Base-by-base conservation (phyloP, 2,113 vertebrate species). In the Mobula hypostoma region DNA sequence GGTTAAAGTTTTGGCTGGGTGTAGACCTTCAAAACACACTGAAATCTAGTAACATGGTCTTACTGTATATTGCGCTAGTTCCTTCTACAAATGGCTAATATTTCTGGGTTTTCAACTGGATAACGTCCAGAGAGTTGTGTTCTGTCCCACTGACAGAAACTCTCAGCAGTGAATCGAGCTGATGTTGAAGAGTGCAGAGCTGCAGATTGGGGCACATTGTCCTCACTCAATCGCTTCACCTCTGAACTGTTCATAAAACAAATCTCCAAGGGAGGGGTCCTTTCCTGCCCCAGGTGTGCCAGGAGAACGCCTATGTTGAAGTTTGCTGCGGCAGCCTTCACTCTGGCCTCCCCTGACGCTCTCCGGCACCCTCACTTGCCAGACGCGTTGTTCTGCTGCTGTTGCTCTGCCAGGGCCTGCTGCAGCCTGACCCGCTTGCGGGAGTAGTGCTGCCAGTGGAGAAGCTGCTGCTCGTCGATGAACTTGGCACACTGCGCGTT, bases 401-500 rank as follows among this genome's bases (percentile, higher is more conserved):
- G 98, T 96, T 99, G 98, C 94, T 99, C 99, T 0, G 98, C 98
- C 66, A 99, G 97, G 7, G 98, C 98, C 96, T 99, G 99, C 96
- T 99, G 99, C 94, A 99, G 98, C 0, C 99, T 97, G 95, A 98
- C 98, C 79, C 99, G 97, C 83, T 99, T 99, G 94, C 99, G 96
- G 0, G 98, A 98, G 82, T 99, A 99, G 94, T 99, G 99, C 96
- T 99, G 99, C 99, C 99, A 99, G 96, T 99, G 99, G 56, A 99
- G 97, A 79, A 99, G 98, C 96, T 99, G 99, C 95, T 99, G 99
- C 95, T 99, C 99, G 0, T 99, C 99, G 5, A 99, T 99, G 94
- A 99, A 99, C 95, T 99, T 99, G 78, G 99, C 98, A 88, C 99
- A 99, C 96, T 99, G 99, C n/a, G 98, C 98, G 40, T 99, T 99